Evolutionary conservation across 1,140 invertebrate species (phyloP).

Genomic region (Ceratosolen fusciceps): DNA sequence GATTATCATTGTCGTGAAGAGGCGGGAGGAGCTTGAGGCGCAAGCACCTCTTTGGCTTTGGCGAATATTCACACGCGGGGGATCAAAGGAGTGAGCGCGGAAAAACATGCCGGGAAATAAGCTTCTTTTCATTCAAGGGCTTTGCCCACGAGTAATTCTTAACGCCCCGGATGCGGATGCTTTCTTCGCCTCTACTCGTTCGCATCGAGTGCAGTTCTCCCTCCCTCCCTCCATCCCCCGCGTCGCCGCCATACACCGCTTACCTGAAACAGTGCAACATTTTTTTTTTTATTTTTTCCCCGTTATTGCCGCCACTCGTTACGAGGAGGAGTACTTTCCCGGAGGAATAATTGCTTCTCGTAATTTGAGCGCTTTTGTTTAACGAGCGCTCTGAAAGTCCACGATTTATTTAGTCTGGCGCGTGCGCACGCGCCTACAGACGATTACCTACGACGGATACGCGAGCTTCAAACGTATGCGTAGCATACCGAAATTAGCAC

Average conservation of each 20-base stretch:
- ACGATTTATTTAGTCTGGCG: background rate
- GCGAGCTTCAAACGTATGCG: too few relatives aligned
- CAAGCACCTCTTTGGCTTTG: background rate
- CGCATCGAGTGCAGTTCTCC: too few relatives aligned
- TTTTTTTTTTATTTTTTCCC: background rate
- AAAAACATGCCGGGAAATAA: background rate
- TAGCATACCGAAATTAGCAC: too few relatives aligned
- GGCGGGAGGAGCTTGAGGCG: background rate
- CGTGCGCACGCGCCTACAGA: too few relatives aligned
- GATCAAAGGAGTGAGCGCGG: slow-evolving; percentile 14
- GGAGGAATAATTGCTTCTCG: background rate
- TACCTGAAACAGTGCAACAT: slow-evolving; percentile 38
- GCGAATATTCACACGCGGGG: background rate
- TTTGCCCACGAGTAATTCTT: background rate
- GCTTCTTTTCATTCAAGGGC: slow-evolving; percentile 16
- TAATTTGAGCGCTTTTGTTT: slow-evolving; percentile 8
- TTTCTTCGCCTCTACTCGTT: too few relatives aligned
- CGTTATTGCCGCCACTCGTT: slow-evolving; percentile 10
- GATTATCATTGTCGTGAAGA: background rate
- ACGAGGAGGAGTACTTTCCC: background rate
- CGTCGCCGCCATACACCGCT: background rate
- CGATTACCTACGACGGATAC: too few relatives aligned
- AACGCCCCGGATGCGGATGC: background rate
- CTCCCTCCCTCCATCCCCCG: background rate
- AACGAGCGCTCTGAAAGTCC: background rate